Conservation (phyloP, 35 echinoderm and acorn worm genomes). For the Amphiura filiformis region DNA sequence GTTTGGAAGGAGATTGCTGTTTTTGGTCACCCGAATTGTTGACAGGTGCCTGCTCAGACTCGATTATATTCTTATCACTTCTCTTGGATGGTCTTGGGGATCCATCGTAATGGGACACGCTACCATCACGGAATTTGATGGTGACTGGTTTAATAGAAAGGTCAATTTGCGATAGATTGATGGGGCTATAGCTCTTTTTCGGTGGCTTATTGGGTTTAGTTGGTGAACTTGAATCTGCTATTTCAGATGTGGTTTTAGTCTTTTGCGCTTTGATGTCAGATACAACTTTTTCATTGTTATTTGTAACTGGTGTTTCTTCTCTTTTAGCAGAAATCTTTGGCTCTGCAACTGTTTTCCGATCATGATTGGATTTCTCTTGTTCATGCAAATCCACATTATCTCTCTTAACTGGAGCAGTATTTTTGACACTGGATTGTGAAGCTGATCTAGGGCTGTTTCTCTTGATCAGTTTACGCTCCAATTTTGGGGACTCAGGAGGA, state of each 20-base stretch:
- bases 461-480: neutral
- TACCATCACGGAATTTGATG: neutral
- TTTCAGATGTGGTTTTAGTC: conserved; percentile 45
- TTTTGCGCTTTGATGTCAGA: conserved; percentile 17
- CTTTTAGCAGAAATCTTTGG: no score
- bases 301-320: no score
- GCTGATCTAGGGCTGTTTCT: neutral
- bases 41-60: neutral
- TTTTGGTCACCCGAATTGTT: neutral
- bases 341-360: no score
- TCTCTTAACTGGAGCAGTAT: no score
- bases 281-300: neutral
- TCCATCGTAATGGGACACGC: conserved; percentile 2
- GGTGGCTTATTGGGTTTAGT: conserved; percentile 1
- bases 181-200: neutral
- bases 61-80: neutral
- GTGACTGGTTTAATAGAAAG: conserved; percentile 4
- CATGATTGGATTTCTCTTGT: no score
- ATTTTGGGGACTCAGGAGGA: neutral
- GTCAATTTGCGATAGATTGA: neutral
- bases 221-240: conserved; percentile 25
- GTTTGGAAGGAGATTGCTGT: neutral
- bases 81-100: neutral
- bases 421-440: no score
- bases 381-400: no score